These are phyloP conservation scores for Epinotia demarniana DNA, from an alignment of 2,888 invertebrate genomes.

Conservation along the genomic window DNA sequence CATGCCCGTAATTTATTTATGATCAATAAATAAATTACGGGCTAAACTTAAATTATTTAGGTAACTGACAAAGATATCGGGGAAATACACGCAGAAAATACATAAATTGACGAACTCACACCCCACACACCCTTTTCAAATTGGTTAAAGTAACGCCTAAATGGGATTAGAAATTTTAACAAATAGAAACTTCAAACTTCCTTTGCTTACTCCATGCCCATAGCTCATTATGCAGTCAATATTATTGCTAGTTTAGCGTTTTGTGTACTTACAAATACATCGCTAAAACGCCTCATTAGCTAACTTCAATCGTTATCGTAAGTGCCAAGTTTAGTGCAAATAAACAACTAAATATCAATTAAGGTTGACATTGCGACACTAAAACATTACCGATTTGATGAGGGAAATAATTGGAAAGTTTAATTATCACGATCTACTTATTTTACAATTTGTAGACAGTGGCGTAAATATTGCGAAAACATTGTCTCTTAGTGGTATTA, in stretches of 20 bases:
- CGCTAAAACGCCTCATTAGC: slow-evolving; percentile 17
- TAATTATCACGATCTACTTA: not conserved
- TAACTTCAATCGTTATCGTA: slow-evolving; percentile 16
- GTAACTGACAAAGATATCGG: not conserved
- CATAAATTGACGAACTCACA: not conserved
- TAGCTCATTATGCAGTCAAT: slow-evolving; percentile 25
- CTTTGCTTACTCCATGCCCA: slow-evolving; percentile 13
- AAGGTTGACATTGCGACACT: not conserved
- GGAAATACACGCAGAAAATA: not conserved
- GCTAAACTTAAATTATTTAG: too few relatives aligned
- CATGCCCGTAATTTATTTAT: not conserved
- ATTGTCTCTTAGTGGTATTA: too few relatives aligned
- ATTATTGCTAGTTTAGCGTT: slow-evolving; percentile 24
- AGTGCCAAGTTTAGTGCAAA: not conserved
- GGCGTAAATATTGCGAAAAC: not conserved
- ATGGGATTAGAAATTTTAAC: slow-evolving; percentile 3
- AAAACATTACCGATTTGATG: not conserved
- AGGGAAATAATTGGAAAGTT: not conserved
- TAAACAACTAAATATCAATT: slow-evolving; percentile 2
- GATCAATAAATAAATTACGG: too few relatives aligned
- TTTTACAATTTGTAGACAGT: not conserved
- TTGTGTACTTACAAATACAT: slow-evolving; percentile 21
- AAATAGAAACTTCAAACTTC: slow-evolving; percentile 13
- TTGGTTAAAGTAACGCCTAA: not conserved
- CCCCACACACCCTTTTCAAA: not conserved